Conservation (phyloP, 2,113 vertebrate genomes). For the Mobula birostris region DNA sequence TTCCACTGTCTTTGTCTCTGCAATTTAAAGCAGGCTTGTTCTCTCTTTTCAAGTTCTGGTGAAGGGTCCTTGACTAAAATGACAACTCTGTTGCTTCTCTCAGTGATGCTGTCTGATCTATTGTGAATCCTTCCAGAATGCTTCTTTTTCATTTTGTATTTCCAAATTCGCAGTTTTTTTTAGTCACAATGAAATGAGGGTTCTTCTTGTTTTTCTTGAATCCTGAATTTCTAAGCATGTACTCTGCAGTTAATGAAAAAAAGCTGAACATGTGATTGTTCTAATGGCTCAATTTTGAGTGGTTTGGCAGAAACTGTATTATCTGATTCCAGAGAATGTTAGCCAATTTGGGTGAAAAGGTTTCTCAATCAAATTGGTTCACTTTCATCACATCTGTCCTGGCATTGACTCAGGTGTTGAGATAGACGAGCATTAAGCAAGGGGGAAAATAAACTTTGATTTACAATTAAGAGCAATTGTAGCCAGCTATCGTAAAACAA, state of each 20-base stretch:
- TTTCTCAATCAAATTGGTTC: neutral
- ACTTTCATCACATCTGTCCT: neutral
- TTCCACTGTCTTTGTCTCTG: too few species aligned
- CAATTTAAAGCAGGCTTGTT: too few species aligned
- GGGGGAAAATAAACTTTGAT: neutral
- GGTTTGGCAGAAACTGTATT: neutral
- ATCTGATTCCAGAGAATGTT: neutral
- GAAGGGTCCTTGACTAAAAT: too few species aligned
- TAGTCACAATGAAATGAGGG: neutral
- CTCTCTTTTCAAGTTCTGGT: too few species aligned
- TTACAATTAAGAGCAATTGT: slow-evolving; percentile 15
- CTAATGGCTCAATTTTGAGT: neutral
- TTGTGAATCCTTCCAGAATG: too few species aligned
- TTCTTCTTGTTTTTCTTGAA: neutral
- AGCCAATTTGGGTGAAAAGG: neutral
- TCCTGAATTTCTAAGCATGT: neutral
- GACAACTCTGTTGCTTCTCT: too few species aligned
- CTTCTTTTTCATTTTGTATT: too few species aligned
- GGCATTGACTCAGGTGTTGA: neutral
- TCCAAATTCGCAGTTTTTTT: too few species aligned
- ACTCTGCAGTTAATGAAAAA: neutral
- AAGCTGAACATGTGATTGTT: neutral
- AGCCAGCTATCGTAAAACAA: neutral
- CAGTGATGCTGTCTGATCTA: too few species aligned
- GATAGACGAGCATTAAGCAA: neutral